Conservation (phyloP, 2,888 invertebrate species). For the Catocala nupta region DNA sequence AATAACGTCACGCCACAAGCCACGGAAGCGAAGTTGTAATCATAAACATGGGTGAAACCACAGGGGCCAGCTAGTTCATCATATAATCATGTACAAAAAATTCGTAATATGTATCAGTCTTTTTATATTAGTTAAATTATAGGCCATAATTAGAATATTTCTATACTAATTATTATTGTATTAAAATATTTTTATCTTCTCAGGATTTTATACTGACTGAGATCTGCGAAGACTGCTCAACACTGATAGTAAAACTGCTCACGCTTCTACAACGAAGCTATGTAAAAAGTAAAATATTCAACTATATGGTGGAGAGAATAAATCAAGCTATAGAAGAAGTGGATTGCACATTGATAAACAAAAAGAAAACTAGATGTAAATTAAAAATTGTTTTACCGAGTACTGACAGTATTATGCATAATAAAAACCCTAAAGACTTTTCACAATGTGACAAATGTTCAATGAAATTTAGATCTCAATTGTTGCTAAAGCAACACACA, state of each 20-base stretch:
- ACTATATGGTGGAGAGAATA: constrained; percentile 40
- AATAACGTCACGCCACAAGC: too few relatives aligned
- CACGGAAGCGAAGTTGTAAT: too few relatives aligned
- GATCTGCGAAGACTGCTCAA: constrained; percentile 59
- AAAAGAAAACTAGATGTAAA: constrained; percentile 22
- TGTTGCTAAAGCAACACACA: constrained; percentile 41
- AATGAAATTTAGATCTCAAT: constrained; percentile 47
- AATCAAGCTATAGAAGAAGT: constrained; percentile 43
- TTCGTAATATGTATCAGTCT: too few relatives aligned
- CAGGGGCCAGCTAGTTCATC: too few relatives aligned
- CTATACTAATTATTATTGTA: background rate
- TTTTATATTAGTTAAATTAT: too few relatives aligned
- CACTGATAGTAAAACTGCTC: constrained; percentile 59
- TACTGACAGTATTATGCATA: constrained; percentile 23
- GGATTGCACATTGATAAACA: constrained; percentile 8
- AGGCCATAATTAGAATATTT: background rate
- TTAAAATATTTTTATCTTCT: constrained; percentile 35
- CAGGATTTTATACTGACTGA: constrained; percentile 62
- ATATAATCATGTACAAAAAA: too few relatives aligned
- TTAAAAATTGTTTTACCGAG: constrained; percentile 30
- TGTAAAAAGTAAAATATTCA: constrained; percentile 40
- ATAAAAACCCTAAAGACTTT: constrained; percentile 17
- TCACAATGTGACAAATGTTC: constrained; percentile 15
- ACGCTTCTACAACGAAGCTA: constrained; percentile 51
- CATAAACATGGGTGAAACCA: too few relatives aligned